Conservation (phyloP, 2,113 vertebrate species). For the Eonycteris spelaea region DNA sequence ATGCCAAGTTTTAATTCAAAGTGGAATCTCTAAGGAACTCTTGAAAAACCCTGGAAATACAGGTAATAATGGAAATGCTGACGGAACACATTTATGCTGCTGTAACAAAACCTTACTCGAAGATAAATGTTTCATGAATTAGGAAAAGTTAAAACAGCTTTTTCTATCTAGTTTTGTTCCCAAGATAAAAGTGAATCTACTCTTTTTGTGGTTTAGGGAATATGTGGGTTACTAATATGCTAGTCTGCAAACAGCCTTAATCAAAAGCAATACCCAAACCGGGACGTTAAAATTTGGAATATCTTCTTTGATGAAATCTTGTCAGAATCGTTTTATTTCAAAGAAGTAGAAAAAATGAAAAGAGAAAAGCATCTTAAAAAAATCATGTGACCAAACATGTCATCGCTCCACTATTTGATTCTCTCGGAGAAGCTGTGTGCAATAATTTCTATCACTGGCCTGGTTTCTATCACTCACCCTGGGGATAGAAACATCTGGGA, state of each 20-base stretch:
- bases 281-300: conserved; percentile 54
- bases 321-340: conserved; percentile 66
- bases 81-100: conserved; percentile 76
- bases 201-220: conserved; percentile 76
- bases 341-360: not conserved
- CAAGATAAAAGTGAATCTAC: conserved; percentile 84
- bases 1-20: conserved; percentile 80
- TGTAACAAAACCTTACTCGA: conserved; percentile 80
- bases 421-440: not conserved
- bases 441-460: not conserved
- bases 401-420: not conserved
- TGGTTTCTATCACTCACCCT: not conserved
- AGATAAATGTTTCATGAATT: conserved; percentile 88
- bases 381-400: not conserved
- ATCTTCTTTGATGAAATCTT: conserved; percentile 64
- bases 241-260: conserved; percentile 72
- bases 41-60: conserved; percentile 68
- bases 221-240: conserved; percentile 79
- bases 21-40: conserved; percentile 74
- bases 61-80: conserved; percentile 80
- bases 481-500: not conserved
- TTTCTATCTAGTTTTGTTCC: conserved; percentile 82
- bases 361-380: not conserved
- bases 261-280: conserved; percentile 76
- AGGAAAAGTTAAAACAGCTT: conserved; percentile 78